Percentiles rank a stretch among this genome's conserved stretches.
These are phyloP conservation scores for Entomobrya proxima DNA, from an alignment of 2,888 invertebrate genomes.

Conservation along the genomic window DNA sequence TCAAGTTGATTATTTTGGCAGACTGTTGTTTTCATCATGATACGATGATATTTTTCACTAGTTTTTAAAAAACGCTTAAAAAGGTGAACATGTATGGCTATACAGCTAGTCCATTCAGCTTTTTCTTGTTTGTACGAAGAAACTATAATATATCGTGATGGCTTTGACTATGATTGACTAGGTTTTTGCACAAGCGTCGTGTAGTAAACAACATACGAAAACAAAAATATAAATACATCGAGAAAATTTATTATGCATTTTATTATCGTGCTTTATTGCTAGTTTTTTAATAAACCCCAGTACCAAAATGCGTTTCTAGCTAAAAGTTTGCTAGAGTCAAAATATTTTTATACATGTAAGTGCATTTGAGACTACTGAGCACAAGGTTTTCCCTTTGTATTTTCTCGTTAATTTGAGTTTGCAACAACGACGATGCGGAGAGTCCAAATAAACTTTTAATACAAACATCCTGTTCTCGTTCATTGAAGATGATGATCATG, in stretches of 20 bases:
- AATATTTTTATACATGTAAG: no score
- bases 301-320: no score
- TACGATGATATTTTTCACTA: background rate
- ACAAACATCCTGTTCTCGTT: slow-evolving; percentile 62
- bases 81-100: background rate
- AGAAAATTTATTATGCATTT: background rate
- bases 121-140: no score
- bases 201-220: no score
- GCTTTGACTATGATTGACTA: background rate
- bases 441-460: slow-evolving; percentile 32
- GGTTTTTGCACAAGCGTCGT: background rate
- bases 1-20: background rate
- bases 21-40: background rate
- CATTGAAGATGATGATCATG: slow-evolving; percentile 55
- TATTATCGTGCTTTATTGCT: background rate
- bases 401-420: background rate
- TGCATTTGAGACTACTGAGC: no score
- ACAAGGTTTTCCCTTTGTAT: slow-evolving; percentile 31
- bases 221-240: background rate
- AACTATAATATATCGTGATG: background rate
- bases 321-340: no score
- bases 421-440: background rate
- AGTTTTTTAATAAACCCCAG: no score
- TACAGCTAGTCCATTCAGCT: background rate
- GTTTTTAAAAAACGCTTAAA: background rate